A percentile compares a stretch with the other conserved stretches of the same genome.
These are phyloP conservation scores for Torymus tubicola DNA, from an alignment of 2,888 invertebrate species.

Conservation along the genomic window DNA sequence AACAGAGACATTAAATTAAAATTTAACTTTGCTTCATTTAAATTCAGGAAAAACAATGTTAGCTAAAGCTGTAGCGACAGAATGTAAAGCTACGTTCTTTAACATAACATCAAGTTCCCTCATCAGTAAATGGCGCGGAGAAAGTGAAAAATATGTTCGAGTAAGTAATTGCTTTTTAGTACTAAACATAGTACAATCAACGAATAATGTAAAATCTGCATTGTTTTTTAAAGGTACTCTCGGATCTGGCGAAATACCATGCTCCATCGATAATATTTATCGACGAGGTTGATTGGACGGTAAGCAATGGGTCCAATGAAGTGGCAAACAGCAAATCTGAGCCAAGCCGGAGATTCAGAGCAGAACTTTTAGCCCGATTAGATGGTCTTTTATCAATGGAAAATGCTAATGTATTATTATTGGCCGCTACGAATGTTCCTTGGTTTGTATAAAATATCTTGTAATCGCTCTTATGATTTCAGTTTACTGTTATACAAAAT, in stretches of 20 bases:
- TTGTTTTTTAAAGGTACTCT: conserved; percentile 82
- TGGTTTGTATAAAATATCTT: conserved; percentile 80
- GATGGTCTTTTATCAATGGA: conserved; percentile 83
- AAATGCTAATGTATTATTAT: conserved; percentile 83
- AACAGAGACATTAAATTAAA: background rate
- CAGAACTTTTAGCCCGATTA: conserved; percentile 91
- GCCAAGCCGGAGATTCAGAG: conserved; percentile 86
- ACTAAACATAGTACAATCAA: too few species aligned
- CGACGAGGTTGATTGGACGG: conserved; percentile 93
- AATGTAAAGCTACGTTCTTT: conserved; percentile 90
- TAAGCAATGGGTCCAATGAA: conserved; percentile 77
- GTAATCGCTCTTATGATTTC: background rate
- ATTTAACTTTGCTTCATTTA: conserved; percentile 28
- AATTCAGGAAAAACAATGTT: conserved; percentile 88
- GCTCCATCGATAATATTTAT: conserved; percentile 95
- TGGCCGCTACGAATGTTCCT: conserved; percentile 94
- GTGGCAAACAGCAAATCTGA: conserved; percentile 77
- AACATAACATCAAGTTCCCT: conserved; percentile 93
- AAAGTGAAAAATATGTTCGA: conserved; percentile 94
- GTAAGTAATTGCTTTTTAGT: conserved; percentile 74
- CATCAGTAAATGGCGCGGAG: conserved; percentile 97
- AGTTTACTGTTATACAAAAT: too few species aligned
- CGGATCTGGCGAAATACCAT: conserved; percentile 90
- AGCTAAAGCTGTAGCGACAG: conserved; percentile 91
- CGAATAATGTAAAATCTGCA: background rate